Evolutionary conservation across 2,888 invertebrate species (phyloP).

Genomic region (Dynastes grantii): DNA sequence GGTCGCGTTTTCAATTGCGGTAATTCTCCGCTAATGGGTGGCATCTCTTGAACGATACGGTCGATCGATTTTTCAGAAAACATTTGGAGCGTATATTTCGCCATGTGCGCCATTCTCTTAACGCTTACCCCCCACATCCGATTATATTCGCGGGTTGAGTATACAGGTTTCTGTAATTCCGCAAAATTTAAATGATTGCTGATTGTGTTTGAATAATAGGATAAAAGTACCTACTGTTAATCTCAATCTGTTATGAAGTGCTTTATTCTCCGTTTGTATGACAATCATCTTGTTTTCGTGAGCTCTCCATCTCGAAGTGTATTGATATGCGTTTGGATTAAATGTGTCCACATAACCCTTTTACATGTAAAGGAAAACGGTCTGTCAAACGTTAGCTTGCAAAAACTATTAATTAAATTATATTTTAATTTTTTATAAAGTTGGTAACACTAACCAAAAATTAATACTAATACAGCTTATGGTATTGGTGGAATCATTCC

Average conservation of each 20-base stretch:
- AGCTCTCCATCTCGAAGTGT: conserved; percentile 60
- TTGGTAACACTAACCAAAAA: too few species aligned
- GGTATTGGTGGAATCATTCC: too few species aligned
- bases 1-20: conserved; percentile 53
- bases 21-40: conserved; percentile 62
- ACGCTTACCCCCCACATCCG: conserved; percentile 32
- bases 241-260: conserved; percentile 57
- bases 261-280: conserved; percentile 61
- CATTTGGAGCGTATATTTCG: conserved; percentile 63
- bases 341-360: conserved; percentile 63
- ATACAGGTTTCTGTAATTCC: conserved; percentile 48
- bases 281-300: conserved; percentile 59
- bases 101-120: conserved; percentile 58
- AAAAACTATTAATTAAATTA: too few species aligned
- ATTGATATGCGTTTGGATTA: conserved; percentile 63
- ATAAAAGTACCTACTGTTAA: conserved; percentile 52
- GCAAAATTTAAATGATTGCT: neutral
- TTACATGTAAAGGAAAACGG: conserved; percentile 34
- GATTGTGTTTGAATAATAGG: neutral
- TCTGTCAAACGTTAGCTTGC: too few species aligned
- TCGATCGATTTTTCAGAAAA: conserved; percentile 62
- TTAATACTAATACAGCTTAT: too few species aligned
- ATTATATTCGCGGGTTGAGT: conserved; percentile 13
- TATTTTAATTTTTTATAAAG: too few species aligned
- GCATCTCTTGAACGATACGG: conserved; percentile 59